phyloP scores from a whole-genome alignment of 2,888 invertebrate genomes.

The Pterostichus madidus region DNA sequence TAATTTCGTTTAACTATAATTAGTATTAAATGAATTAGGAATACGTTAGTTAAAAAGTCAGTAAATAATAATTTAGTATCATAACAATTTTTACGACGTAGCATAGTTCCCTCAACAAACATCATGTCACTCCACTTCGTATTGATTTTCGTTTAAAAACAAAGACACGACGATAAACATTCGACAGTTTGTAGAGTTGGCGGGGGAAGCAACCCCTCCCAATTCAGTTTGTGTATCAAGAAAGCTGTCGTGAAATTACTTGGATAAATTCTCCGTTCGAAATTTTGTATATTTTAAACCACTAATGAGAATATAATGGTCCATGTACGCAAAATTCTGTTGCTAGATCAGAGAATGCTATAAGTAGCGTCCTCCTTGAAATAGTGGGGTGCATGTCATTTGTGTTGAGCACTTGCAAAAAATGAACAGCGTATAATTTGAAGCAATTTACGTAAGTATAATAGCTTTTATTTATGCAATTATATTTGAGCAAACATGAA shows the following conservation, averaged over 20 bases:
- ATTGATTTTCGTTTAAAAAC: constrained; percentile 61
- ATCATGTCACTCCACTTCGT: constrained; percentile 33
- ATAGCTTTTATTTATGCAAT: neutral
- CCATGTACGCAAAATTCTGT: constrained; percentile 7
- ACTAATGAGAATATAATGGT: constrained; percentile 56
- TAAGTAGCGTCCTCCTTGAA: constrained; percentile 20
- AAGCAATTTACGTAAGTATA: neutral
- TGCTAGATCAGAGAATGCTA: neutral
- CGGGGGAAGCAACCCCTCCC: constrained; percentile 7
- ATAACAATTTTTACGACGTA: constrained; percentile 14
- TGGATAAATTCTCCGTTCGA: constrained; percentile 31
- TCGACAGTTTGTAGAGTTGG: constrained; percentile 31
- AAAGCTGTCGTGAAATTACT: constrained; percentile 47
- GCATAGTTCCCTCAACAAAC: constrained; percentile 38
- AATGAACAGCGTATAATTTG: constrained; percentile 19
- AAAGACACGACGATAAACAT: constrained; percentile 53
- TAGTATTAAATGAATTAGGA: too few species aligned
- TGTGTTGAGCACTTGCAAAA: constrained; percentile 14
- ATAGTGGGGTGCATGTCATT: constrained; percentile 44
- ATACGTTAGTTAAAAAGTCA: too few species aligned
- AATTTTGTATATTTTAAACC: constrained; percentile 46
- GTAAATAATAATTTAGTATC: neutral
- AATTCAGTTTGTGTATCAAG: constrained; percentile 8
- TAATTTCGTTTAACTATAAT: too few species aligned
- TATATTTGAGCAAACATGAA: neutral